Evolutionary conservation across 2,888 invertebrate species (phyloP).

Genomic region (Drosophila sordidula): DNA sequence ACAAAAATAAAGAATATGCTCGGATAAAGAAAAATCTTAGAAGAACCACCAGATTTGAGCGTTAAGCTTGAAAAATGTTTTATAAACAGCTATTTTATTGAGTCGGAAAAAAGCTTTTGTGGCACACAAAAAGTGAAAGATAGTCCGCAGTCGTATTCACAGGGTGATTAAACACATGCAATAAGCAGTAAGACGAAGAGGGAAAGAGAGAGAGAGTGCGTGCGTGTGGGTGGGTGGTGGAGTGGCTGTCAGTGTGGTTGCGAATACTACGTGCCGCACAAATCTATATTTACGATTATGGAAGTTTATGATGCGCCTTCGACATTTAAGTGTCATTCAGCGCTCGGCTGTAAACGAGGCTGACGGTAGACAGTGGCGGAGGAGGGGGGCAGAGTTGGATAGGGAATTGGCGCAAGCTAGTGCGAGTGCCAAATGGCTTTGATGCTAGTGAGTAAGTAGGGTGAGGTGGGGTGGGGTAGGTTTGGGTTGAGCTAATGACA

Average conservation of each 20-base stretch:
- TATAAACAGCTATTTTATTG: background rate
- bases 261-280: constrained; percentile 54
- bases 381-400: background rate
- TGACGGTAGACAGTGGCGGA: background rate
- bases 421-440: constrained; percentile 3
- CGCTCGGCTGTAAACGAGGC: constrained; percentile 69
- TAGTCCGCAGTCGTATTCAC: constrained; percentile 10
- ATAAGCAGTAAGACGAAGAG: background rate
- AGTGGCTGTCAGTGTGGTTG: constrained; percentile 3
- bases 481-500: constrained; percentile 59
- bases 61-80: background rate
- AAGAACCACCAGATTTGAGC: too few species aligned
- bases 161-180: constrained; percentile 23
- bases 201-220: background rate
- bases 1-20: too few species aligned
- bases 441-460: background rate
- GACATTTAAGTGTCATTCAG: constrained; percentile 78
- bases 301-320: constrained; percentile 67
- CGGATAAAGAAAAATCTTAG: too few species aligned
- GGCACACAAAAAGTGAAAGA: constrained; percentile 7
- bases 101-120: background rate
- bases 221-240: background rate
- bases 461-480: background rate
- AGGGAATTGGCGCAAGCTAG: background rate
- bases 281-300: constrained; percentile 81